Evolutionary conservation across 2,888 invertebrate species (phyloP).

Genomic region (Morpho helenor): DNA sequence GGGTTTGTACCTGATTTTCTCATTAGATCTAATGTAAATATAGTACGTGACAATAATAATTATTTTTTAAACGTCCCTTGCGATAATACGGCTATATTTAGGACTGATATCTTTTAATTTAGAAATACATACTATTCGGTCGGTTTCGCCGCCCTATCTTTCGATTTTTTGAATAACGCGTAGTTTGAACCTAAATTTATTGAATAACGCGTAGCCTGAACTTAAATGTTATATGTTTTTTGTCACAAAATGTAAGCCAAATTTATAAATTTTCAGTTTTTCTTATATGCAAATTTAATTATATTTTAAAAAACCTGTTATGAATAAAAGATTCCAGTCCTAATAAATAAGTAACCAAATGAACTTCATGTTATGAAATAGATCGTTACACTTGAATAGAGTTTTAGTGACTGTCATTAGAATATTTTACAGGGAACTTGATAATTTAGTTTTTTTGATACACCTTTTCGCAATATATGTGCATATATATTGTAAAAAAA

Average conservation of each 20-base stretch:
- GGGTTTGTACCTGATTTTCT: slow-evolving; percentile 86
- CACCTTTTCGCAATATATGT: not conserved
- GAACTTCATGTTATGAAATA: slow-evolving; percentile 3
- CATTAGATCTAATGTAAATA: slow-evolving; percentile 63
- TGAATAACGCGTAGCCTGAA: no score
- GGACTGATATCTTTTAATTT: slow-evolving; percentile 31
- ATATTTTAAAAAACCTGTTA: not conserved
- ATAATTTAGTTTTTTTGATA: slow-evolving; percentile 4
- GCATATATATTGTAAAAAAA: no score
- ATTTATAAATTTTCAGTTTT: no score
- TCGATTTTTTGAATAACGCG: slow-evolving; percentile 9
- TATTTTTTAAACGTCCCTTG: slow-evolving; percentile 44
- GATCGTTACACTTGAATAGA: no score
- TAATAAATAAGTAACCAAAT: slow-evolving; percentile 22
- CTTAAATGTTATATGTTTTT: no score
- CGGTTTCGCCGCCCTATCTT: not conserved
- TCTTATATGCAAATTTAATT: no score
- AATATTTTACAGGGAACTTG: not conserved
- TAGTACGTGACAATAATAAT: slow-evolving; percentile 40
- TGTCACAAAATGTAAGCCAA: not conserved
- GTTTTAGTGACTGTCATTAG: not conserved
- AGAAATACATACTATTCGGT: no score
- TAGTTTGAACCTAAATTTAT: no score
- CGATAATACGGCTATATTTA: slow-evolving; percentile 26
- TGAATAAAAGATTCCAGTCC: slow-evolving; percentile 18